Evolutionary conservation across 2,888 invertebrate species (phyloP).

Genomic region (Tenthredo mesomela): DNA sequence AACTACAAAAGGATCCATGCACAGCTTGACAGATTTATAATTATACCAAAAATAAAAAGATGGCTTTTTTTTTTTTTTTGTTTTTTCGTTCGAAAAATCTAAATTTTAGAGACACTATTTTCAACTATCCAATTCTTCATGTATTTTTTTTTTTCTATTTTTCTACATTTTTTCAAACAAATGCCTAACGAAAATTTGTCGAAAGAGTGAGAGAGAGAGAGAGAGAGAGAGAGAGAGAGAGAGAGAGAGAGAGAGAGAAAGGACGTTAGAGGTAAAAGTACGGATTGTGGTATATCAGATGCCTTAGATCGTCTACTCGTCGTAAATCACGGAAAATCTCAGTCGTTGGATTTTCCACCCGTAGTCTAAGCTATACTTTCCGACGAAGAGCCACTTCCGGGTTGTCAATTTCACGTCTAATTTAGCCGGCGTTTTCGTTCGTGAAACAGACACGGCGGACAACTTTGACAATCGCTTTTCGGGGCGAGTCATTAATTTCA

Average conservation of each 20-base stretch:
- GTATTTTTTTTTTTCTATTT: background rate
- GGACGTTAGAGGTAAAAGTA: background rate
- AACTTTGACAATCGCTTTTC: conserved; percentile 41
- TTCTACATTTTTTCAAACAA: background rate
- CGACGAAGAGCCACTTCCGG: conserved; percentile 36
- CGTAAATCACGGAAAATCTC: conserved; percentile 11
- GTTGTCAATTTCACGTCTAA: conserved; percentile 42
- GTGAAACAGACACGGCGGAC: conserved; percentile 41
- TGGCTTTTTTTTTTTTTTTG: background rate
- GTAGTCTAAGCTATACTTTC: conserved; percentile 7
- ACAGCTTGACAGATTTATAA: conserved; percentile 3
- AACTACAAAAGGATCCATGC: background rate
- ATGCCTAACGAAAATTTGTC: background rate
- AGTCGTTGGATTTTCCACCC: conserved; percentile 28
- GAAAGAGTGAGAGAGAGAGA: background rate
- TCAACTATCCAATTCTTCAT: background rate
- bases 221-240: background rate
- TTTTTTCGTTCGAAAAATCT: background rate
- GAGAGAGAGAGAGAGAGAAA: background rate
- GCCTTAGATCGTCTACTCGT: background rate
- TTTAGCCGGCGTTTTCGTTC: conserved; percentile 43
- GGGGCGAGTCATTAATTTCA: conserved; percentile 38
- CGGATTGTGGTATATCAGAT: conserved; percentile 15
- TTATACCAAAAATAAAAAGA: background rate
- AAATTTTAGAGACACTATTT: background rate